Conservation (phyloP, 2,113 vertebrate species). For the Cyanoderma ruficeps region DNA sequence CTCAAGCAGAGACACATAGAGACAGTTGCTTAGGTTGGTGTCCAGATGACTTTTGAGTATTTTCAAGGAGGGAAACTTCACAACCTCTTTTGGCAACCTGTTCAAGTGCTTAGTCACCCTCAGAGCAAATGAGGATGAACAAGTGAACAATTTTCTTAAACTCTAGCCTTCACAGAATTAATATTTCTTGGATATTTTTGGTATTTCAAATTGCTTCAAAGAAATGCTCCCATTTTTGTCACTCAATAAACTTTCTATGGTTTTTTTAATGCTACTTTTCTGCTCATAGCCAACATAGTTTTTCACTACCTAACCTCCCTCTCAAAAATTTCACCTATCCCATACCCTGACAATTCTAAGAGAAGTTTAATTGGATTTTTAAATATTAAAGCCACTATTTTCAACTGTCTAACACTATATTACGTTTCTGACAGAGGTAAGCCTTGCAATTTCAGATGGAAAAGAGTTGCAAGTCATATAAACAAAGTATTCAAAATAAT, state of each 20-base stretch:
- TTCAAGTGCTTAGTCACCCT: not conserved
- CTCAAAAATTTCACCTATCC: not conserved
- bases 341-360: not conserved
- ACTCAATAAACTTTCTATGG: not conserved
- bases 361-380: not conserved
- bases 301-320: not conserved
- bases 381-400: not conserved
- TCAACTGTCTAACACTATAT: not conserved
- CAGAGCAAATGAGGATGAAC: not conserved
- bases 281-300: not conserved
- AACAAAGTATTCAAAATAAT: not conserved
- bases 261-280: not conserved
- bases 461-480: not conserved
- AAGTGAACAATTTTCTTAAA: not conserved
- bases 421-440: not conserved
- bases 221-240: not conserved
- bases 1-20: not conserved
- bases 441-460: not conserved
- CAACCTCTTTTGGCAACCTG: not conserved
- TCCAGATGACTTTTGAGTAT: not conserved
- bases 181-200: not conserved
- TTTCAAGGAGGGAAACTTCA: not conserved
- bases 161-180: not conserved
- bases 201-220: not conserved
- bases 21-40: not conserved